Evolutionary conservation across 1,140 invertebrate genomes (phyloP).

Genomic region (Drosophila mauritiana): DNA sequence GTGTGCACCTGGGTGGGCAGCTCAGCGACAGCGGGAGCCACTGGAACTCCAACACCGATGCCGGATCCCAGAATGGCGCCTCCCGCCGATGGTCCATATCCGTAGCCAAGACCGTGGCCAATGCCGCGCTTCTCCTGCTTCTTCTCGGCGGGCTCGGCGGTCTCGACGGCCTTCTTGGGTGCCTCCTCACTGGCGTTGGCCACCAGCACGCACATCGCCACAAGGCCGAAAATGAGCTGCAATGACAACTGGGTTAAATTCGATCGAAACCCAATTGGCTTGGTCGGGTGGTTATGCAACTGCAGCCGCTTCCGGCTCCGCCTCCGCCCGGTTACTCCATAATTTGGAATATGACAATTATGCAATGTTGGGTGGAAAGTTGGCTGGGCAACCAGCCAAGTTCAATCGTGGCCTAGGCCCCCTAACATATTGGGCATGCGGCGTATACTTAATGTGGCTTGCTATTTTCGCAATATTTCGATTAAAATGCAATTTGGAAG

Average conservation of each 20-base stretch:
- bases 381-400: slow-evolving; percentile 61
- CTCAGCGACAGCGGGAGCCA: slow-evolving; percentile 41
- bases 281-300: slow-evolving; percentile 46
- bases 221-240: slow-evolving; percentile 85
- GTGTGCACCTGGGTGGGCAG: slow-evolving; percentile 83
- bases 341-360: slow-evolving; percentile 76
- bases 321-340: slow-evolving; percentile 38
- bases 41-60: slow-evolving; percentile 42
- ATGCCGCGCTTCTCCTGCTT: slow-evolving; percentile 91
- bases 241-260: slow-evolving; percentile 40
- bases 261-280: slow-evolving; percentile 16
- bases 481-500: slow-evolving; percentile 1
- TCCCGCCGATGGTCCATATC: slow-evolving; percentile 76
- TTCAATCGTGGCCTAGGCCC: slow-evolving; percentile 54
- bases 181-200: slow-evolving; percentile 85
- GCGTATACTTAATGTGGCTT: slow-evolving; percentile 63
- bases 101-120: slow-evolving; percentile 86
- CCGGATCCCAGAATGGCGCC: slow-evolving; percentile 63
- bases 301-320: slow-evolving; percentile 46
- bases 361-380: slow-evolving; percentile 56
- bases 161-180: slow-evolving; percentile 78
- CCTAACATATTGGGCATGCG: slow-evolving; percentile 28
- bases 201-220: slow-evolving; percentile 84
- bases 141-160: slow-evolving; percentile 85
- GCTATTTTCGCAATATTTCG: slow-evolving; percentile 22